A percentile compares a stretch with the other conserved stretches of the same genome.
These are phyloP conservation scores for Drosophila hamatofila DNA, from an alignment of 2,888 invertebrate species.

Conservation along the genomic window DNA sequence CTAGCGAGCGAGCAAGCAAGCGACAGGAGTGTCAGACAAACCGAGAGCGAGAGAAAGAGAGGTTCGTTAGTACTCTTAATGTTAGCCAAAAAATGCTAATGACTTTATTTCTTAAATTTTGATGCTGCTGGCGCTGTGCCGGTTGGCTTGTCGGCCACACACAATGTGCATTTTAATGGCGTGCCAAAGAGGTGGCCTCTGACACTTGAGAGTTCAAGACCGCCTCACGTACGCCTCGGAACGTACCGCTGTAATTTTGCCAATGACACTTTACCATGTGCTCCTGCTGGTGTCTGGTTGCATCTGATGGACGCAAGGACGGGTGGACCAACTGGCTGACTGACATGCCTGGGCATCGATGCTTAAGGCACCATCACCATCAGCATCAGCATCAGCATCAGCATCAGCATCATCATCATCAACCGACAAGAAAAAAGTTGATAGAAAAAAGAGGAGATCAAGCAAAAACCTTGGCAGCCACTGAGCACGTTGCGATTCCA, in stretches of 20 bases:
- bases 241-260: conserved; percentile 44
- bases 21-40: neutral
- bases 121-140: conserved; percentile 36
- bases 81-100: conserved; percentile 76
- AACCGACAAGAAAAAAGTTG: neutral
- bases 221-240: conserved; percentile 44
- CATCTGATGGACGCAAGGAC: conserved; percentile 29
- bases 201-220: conserved; percentile 12
- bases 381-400: conserved; percentile 27
- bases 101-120: conserved; percentile 74
- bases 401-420: conserved; percentile 16
- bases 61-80: neutral
- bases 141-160: conserved; percentile 17
- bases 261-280: conserved; percentile 67
- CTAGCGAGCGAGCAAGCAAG: too few relatives aligned
- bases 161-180: conserved; percentile 79
- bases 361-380: conserved; percentile 45
- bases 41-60: neutral
- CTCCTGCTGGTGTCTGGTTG: conserved; percentile 42
- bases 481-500: conserved; percentile 38
- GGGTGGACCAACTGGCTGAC: conserved; percentile 9
- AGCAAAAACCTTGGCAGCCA: conserved; percentile 41
- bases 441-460: conserved; percentile 12
- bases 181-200: conserved; percentile 50
- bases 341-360: conserved; percentile 58